Evolutionary conservation across 1,140 invertebrate genomes (phyloP).

Genomic region (Macrostomum lignano): DNA sequence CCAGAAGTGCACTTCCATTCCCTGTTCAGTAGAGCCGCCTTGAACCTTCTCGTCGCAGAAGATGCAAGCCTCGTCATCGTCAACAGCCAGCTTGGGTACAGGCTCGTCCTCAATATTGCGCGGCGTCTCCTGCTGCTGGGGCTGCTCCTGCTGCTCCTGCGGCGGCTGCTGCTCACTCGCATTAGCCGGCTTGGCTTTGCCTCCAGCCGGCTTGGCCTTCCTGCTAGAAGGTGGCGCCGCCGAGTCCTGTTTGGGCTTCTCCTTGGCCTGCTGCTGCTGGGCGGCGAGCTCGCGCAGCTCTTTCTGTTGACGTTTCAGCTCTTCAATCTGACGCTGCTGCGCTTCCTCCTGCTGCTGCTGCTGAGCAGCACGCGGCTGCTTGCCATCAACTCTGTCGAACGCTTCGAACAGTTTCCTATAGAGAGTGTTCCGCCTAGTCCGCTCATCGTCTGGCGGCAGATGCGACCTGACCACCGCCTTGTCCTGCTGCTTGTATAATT

Average conservation of each 20-base stretch:
- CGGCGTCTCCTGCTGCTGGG: conserved; percentile 14
- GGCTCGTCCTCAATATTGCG: background rate
- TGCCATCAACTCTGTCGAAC: conserved; percentile 53
- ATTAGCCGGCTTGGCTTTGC: too few species aligned
- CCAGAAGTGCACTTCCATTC: conserved; percentile 65
- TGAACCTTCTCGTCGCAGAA: conserved; percentile 52
- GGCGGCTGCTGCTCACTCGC: conserved; percentile 19
- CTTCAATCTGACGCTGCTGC: too few species aligned
- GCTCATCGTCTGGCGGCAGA: conserved; percentile 60
- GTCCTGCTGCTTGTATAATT: conserved; percentile 36
- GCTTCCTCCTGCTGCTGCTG: too few species aligned
- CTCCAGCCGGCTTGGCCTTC: background rate
- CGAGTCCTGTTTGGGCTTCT: background rate
- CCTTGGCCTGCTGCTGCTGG: conserved; percentile 4
- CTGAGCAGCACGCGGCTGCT: conserved; percentile 14
- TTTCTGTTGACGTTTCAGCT: too few species aligned
- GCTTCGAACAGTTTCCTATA: conserved; percentile 69
- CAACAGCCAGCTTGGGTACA: conserved; percentile 9
- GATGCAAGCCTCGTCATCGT: conserved; percentile 37
- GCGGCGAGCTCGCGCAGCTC: too few species aligned
- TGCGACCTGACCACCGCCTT: conserved; percentile 41
- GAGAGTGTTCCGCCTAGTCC: conserved; percentile 54
- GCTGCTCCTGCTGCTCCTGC: conserved; percentile 17
- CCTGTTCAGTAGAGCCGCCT: conserved; percentile 34
- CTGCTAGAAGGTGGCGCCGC: background rate